Evolutionary conservation across 1,140 invertebrate genomes (phyloP).

Genomic region (Trichonephila inaurata): DNA sequence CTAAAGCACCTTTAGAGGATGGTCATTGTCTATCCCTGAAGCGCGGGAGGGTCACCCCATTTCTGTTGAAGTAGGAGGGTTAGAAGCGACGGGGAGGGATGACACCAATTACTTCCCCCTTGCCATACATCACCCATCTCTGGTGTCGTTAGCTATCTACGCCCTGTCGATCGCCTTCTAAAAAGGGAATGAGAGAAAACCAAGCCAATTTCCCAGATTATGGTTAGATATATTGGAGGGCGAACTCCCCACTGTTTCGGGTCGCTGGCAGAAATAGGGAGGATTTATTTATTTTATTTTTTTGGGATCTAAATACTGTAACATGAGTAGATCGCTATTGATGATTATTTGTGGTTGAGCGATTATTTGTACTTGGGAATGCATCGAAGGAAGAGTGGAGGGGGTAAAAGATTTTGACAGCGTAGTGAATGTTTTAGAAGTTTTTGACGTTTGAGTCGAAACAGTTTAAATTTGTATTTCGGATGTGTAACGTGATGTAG

Average conservation of each 20-base stretch:
- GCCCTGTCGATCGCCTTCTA: not conserved
- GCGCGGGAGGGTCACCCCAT: not conserved
- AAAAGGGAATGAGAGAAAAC: not conserved
- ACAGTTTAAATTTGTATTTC: too few relatives aligned
- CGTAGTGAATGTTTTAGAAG: too few relatives aligned
- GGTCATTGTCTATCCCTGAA: not conserved
- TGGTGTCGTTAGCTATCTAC: not conserved
- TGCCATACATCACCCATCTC: not conserved
- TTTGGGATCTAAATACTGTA: not conserved
- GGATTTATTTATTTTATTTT: not conserved
- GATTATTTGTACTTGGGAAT: not conserved
- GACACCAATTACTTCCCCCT: not conserved
- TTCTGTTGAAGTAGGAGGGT: not conserved
- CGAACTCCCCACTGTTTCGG: not conserved
- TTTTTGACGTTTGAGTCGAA: too few relatives aligned
- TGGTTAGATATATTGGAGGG: not conserved
- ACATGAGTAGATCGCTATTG: not conserved
- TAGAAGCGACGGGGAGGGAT: not conserved
- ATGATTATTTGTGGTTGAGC: not conserved
- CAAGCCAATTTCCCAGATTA: not conserved
- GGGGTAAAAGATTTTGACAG: too few relatives aligned
- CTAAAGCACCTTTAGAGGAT: not conserved
- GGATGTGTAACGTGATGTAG: too few relatives aligned
- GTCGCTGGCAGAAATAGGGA: not conserved
- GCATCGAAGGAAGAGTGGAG: not conserved